Evolutionary conservation across 2,888 invertebrate genomes (phyloP).

Genomic region (Pediacus dermestoides): DNA sequence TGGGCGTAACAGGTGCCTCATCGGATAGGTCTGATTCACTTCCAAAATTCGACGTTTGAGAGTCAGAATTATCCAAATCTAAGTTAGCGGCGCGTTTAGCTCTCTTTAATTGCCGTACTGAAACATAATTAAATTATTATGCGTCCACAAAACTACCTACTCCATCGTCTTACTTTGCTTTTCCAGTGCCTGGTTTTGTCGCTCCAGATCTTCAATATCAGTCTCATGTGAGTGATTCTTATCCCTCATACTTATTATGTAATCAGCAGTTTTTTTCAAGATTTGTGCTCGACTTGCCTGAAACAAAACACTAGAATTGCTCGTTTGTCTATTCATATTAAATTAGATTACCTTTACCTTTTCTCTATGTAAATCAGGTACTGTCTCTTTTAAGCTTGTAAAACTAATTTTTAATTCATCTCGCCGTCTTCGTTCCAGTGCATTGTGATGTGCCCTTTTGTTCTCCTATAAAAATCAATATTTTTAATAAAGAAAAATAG

Average conservation of each 20-base stretch:
- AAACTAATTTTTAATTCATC: slow-evolving; percentile 99
- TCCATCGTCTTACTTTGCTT: slow-evolving; percentile 69
- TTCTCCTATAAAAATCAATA: slow-evolving; percentile 76
- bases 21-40: slow-evolving; percentile 58
- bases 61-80: slow-evolving; percentile 55
- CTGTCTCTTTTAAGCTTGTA: slow-evolving; percentile 88
- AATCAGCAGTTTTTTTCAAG: slow-evolving; percentile 96
- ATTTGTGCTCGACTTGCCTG: slow-evolving; percentile 95
- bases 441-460: slow-evolving; percentile 98
- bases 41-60: slow-evolving; percentile 54
- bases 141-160: slow-evolving; percentile 1
- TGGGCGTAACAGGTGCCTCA: no score
- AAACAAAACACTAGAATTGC: slow-evolving; percentile 27
- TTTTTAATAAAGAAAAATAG: no score
- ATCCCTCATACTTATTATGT: slow-evolving; percentile 91
- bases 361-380: slow-evolving; percentile 93
- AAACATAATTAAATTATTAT: slow-evolving; percentile 29
- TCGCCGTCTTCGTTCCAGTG: slow-evolving; percentile 90
- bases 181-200: slow-evolving; percentile 85
- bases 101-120: slow-evolving; percentile 78
- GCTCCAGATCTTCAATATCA: slow-evolving; percentile 90
- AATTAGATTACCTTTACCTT: slow-evolving; percentile 61
- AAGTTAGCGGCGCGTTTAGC: slow-evolving; percentile 75
- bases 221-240: slow-evolving; percentile 92
- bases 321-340: slow-evolving; percentile 15